Percentiles rank a stretch among this genome's conserved stretches.
Conservation (phyloP, 1,140 invertebrate genomes). For the Sycophila sp. region DNA sequence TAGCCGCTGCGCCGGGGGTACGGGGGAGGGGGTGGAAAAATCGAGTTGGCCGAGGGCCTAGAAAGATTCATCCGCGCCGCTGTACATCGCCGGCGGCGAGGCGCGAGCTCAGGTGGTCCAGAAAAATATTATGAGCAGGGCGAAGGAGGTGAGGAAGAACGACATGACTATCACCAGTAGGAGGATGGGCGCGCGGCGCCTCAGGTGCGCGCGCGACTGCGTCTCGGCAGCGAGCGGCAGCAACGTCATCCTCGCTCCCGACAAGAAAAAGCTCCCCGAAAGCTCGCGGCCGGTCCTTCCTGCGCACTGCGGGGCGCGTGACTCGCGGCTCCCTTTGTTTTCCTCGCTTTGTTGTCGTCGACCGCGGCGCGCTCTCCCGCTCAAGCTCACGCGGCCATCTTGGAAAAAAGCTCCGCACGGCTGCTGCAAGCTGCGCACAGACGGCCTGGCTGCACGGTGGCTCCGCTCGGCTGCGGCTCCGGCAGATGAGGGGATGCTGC, state of each 20-base stretch:
- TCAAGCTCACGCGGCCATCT: conserved; percentile 46
- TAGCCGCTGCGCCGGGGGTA: background rate
- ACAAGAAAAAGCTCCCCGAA: no score
- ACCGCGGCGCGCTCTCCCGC: background rate
- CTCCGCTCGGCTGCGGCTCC: background rate
- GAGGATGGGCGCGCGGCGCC: conserved; percentile 18
- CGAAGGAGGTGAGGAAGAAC: conserved; percentile 39
- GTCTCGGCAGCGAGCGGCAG: conserved; percentile 29
- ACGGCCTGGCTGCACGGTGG: conserved; percentile 38
- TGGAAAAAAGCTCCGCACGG: no score
- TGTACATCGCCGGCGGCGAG: conserved; percentile 19
- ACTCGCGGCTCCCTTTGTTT: background rate
- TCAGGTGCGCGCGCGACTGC: background rate
- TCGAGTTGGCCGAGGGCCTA: no score
- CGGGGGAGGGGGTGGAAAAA: no score
- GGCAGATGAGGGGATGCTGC: background rate
- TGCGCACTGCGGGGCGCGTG: no score
- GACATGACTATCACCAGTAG: conserved; percentile 33
- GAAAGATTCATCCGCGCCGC: conserved; percentile 13
- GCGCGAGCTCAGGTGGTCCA: conserved; percentile 32
- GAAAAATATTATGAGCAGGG: conserved; percentile 40
- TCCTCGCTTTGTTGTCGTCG: background rate
- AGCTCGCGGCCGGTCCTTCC: no score
- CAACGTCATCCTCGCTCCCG: conserved; percentile 42
- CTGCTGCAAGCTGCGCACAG: conserved; percentile 38